Percentiles rank a stretch among this genome's conserved stretches.
Conservation (phyloP, 2,888 invertebrate species). For the Rhagophthalmus giganteus region DNA sequence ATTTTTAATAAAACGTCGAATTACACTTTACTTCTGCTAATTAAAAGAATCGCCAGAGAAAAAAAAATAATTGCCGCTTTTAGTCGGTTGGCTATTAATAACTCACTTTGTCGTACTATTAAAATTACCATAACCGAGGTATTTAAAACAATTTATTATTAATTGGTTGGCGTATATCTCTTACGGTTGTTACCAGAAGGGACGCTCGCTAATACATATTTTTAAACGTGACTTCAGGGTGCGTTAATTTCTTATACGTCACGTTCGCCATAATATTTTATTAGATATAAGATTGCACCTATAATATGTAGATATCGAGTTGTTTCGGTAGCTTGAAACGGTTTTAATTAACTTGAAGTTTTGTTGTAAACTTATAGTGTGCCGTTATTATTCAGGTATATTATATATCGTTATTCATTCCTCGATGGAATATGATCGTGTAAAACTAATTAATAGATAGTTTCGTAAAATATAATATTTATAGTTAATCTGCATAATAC, state of each 20-base stretch:
- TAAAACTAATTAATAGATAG: too few species aligned
- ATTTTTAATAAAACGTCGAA: conserved; percentile 28
- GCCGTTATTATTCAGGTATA: too few species aligned
- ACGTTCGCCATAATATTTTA: too few species aligned
- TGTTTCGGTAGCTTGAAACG: too few species aligned
- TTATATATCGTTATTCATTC: too few species aligned
- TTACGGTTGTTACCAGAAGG: conserved; percentile 17
- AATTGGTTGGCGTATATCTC: conserved; percentile 34
- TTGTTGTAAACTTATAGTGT: too few species aligned
- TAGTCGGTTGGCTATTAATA: conserved; percentile 36
- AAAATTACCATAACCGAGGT: conserved; percentile 37
- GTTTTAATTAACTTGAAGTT: too few species aligned
- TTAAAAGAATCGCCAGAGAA: conserved; percentile 37
- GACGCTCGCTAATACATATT: conserved; percentile 17
- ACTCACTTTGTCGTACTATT: conserved; percentile 38
- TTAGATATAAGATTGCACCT: too few species aligned
- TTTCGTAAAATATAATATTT: too few species aligned
- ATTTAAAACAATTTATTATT: conserved; percentile 44
- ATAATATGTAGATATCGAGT: too few species aligned
- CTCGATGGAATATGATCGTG: too few species aligned
- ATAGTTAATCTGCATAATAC: too few species aligned
- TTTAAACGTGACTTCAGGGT: conserved; percentile 24
- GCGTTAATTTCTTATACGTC: conserved; percentile 3
- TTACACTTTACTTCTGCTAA: conserved; percentile 36
- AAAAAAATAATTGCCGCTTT: conserved; percentile 36